Evolutionary conservation across 2,888 invertebrate species (phyloP).

Genomic region (Drosophila nigritarsus): DNA sequence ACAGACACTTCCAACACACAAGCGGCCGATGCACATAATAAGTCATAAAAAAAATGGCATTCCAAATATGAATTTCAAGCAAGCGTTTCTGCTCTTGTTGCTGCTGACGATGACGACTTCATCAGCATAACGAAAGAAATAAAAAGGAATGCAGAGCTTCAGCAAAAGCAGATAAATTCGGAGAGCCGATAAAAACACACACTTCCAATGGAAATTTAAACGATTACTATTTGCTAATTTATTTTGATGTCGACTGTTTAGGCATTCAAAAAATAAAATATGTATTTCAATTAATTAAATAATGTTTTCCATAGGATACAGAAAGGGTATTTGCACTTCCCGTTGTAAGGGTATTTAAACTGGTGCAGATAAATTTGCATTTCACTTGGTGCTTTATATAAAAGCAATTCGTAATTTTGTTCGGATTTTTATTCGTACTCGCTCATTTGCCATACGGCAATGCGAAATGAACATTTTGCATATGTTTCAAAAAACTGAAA

Average conservation of each 20-base stretch:
- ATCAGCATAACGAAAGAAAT: constrained; percentile 16
- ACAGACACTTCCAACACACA: not conserved
- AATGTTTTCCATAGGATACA: not conserved
- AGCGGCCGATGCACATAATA: constrained; percentile 32
- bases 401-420: constrained; percentile 31
- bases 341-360: constrained; percentile 1
- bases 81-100: constrained; percentile 32
- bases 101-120: constrained; percentile 32
- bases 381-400: constrained; percentile 25
- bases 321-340: not conserved
- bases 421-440: constrained; percentile 38
- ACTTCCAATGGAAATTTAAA: not conserved
- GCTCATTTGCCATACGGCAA: constrained; percentile 46
- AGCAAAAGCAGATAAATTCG: not conserved
- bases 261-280: not conserved
- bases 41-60: constrained; percentile 49
- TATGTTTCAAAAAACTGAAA: constrained; percentile 46
- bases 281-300: not conserved
- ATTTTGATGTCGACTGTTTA: not conserved
- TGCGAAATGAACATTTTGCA: constrained; percentile 51
- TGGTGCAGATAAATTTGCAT: constrained; percentile 38
- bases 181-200: not conserved
- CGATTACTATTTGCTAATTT: not conserved
- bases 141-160: not conserved
- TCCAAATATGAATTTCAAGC: constrained; percentile 49